Evolutionary conservation across 2,888 invertebrate genomes (phyloP).

Genomic region (Lacanobia oleracea): DNA sequence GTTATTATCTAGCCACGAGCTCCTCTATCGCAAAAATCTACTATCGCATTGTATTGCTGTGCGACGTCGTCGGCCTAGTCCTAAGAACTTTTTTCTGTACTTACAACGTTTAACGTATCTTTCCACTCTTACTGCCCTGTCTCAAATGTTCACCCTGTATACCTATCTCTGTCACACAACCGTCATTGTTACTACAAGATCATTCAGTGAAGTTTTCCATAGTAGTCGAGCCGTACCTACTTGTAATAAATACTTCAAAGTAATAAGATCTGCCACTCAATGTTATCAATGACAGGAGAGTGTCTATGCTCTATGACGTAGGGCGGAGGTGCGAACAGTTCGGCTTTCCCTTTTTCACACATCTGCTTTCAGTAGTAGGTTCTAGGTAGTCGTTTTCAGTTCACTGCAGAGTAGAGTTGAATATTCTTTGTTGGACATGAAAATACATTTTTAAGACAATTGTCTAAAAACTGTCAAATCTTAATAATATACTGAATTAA

Average conservation of each 20-base stretch:
- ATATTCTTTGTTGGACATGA: not conserved
- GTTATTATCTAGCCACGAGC: no score
- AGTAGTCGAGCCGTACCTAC: not conserved
- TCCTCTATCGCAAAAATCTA: no score
- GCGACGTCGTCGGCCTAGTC: no score
- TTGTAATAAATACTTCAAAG: constrained; percentile 29
- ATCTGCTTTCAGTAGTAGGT: not conserved
- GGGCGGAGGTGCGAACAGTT: not conserved
- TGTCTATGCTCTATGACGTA: constrained; percentile 16
- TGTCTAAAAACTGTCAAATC: no score
- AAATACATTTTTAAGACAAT: no score
- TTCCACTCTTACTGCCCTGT: no score
- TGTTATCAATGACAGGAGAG: constrained; percentile 34
- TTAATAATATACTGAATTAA: no score
- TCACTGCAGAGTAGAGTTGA: not conserved
- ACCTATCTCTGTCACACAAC: no score
- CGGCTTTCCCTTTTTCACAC: constrained; percentile 29
- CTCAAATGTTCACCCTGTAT: no score
- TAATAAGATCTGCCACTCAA: constrained; percentile 30
- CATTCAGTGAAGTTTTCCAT: constrained; percentile 19
- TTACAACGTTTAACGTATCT: no score
- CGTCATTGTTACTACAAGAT: not conserved
- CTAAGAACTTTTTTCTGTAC: no score
- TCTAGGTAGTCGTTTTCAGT: constrained; percentile 5
- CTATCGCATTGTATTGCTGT: no score